phyloP scores from a whole-genome alignment of 2,888 invertebrate species.

The Serripes groenlandicus region DNA sequence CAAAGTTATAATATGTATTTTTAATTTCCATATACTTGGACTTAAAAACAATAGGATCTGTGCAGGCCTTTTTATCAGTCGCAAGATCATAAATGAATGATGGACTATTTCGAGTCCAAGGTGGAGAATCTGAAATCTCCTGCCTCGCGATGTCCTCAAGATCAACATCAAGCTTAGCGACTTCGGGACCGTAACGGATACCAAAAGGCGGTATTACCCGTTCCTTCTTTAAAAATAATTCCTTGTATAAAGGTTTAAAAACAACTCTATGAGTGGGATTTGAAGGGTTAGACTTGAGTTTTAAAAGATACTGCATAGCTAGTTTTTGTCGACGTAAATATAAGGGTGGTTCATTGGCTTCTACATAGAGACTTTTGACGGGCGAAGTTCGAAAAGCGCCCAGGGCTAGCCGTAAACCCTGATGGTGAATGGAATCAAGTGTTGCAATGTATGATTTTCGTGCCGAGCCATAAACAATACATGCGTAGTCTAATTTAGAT shows the following conservation, averaged over 20 bases:
- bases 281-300: neutral
- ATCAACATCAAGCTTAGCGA: neutral
- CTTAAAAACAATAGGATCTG: neutral
- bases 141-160: neutral
- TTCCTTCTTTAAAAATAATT: neutral
- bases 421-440: neutral
- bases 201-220: neutral
- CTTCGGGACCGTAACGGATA: neutral
- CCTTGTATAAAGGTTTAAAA: neutral
- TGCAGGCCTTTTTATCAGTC: neutral
- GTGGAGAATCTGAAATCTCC: neutral
- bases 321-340: too few species aligned
- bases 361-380: neutral
- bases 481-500: neutral
- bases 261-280: neutral
- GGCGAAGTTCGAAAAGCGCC: neutral
- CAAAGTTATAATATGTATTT: neutral
- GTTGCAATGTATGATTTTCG: neutral
- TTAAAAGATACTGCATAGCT: neutral
- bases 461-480: neutral
- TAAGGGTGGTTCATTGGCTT: neutral
- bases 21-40: neutral
- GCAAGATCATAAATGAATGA: neutral
- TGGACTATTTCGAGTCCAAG: neutral
- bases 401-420: neutral